A percentile compares a stretch with the other conserved stretches of the same genome.
phyloP scores from a whole-genome alignment of 92 coral and sea anemone species.

The Montipora capitata region DNA sequence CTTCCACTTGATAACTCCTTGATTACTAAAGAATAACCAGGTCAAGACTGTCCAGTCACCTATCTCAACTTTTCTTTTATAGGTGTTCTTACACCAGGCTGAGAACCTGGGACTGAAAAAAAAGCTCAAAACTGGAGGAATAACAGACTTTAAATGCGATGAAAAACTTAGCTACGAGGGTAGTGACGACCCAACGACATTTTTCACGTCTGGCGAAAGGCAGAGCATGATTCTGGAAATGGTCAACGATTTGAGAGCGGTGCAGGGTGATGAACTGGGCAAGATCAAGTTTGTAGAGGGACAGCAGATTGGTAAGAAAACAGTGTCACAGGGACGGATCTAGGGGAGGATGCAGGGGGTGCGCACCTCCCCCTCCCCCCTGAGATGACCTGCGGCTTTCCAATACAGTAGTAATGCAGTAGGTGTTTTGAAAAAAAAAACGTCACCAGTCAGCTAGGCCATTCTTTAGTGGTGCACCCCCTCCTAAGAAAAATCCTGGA shows the following conservation, averaged over 20 bases:
- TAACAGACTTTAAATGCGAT: conserved; percentile 88
- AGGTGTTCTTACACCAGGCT: conserved; percentile 83
- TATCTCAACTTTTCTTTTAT: neutral
- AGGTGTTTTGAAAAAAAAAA: too few species aligned
- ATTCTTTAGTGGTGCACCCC: too few species aligned
- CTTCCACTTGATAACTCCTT: too few species aligned
- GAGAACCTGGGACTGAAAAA: conserved; percentile 92
- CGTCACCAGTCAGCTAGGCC: too few species aligned
- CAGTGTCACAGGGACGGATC: neutral
- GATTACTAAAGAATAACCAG: too few species aligned
- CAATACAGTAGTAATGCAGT: too few species aligned
- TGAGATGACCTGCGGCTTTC: too few species aligned
- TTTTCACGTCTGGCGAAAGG: conserved; percentile 95
- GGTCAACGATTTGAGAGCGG: conserved; percentile 93
- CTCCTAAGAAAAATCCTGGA: too few species aligned
- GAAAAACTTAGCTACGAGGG: conserved; percentile 84
- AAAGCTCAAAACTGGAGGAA: conserved; percentile 97
- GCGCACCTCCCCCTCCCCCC: too few species aligned
- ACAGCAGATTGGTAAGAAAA: conserved; percentile 90
- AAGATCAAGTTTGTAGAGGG: conserved; percentile 97
- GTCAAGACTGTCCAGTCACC: too few species aligned
- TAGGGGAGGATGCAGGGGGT: too few species aligned
- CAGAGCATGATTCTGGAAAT: conserved; percentile 96
- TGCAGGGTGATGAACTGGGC: conserved; percentile 96
- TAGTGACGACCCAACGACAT: conserved; percentile 92